These are phyloP conservation scores for Catocala fraxini DNA, from an alignment of 2,888 invertebrate species.

Conservation along the genomic window DNA sequence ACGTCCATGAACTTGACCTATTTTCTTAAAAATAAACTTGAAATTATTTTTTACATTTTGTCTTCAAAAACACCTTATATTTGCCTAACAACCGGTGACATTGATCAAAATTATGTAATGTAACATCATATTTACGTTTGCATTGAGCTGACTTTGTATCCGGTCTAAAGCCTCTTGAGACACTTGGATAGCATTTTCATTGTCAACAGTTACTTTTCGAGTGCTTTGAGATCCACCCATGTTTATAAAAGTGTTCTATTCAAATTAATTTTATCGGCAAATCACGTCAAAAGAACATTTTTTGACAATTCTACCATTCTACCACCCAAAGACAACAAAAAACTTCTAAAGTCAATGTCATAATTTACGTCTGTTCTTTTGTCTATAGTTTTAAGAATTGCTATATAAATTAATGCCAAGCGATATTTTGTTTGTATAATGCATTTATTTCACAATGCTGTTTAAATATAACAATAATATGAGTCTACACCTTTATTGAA, in stretches of 20 bases:
- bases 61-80: constrained; percentile 48
- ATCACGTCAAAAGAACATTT: constrained; percentile 81
- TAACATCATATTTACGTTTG: constrained; percentile 78
- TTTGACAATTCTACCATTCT: constrained; percentile 57
- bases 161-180: constrained; percentile 83
- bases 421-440: too few relatives aligned
- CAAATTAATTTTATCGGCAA: constrained; percentile 75
- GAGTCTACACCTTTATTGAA: too few relatives aligned
- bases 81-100: constrained; percentile 72
- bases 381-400: neutral
- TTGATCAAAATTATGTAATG: constrained; percentile 86
- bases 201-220: constrained; percentile 82
- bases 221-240: constrained; percentile 89
- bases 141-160: constrained; percentile 78
- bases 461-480: too few relatives aligned
- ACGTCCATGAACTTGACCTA: constrained; percentile 9
- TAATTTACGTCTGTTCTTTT: constrained; percentile 13
- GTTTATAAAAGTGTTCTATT: constrained; percentile 69
- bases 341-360: neutral
- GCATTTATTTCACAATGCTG: too few relatives aligned
- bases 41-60: constrained; percentile 13
- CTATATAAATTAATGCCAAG: too few relatives aligned
- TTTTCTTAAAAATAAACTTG: constrained; percentile 7
- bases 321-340: constrained; percentile 32
- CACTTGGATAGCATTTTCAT: constrained; percentile 83